These are phyloP conservation scores for Myocastor coypus DNA, from an alignment of 2,113 vertebrate genomes.

Conservation along the genomic window DNA sequence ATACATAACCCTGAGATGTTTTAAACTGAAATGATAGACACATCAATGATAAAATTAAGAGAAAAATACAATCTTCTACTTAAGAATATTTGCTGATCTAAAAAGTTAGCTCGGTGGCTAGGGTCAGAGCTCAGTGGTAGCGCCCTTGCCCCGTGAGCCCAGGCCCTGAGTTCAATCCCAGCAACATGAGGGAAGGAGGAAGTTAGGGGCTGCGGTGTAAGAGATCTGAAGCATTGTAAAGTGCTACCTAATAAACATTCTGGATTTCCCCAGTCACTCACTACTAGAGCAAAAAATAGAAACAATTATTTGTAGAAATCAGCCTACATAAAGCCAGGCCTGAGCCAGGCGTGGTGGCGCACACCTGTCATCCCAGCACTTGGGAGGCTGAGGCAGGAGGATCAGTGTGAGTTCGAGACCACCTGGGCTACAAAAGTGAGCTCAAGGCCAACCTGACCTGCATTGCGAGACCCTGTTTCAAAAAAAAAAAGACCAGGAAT, in stretches of 20 bases:
- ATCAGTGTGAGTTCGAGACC: too few relatives aligned
- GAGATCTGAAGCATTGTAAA: slow-evolving; percentile 18
- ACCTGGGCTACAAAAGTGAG: too few relatives aligned
- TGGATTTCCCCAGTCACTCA: background rate
- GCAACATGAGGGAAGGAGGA: background rate
- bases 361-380: too few relatives aligned
- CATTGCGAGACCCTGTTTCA: too few relatives aligned
- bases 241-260: background rate
- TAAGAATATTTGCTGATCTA: slow-evolving; percentile 15
- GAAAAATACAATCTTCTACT: slow-evolving; percentile 31
- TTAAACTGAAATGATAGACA: slow-evolving; percentile 6
- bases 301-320: background rate
- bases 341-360: too few relatives aligned
- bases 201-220: background rate
- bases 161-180: background rate
- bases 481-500: too few relatives aligned
- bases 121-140: too few relatives aligned
- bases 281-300: background rate
- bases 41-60: slow-evolving; percentile 49
- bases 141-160: background rate
- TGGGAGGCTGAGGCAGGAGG: too few relatives aligned
- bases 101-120: background rate
- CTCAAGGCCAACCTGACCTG: too few relatives aligned
- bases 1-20: background rate
- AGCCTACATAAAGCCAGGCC: background rate